These are phyloP conservation scores for Lepisosteus osseus DNA, from an alignment of 2,113 vertebrate genomes.

Conservation along the genomic window DNA sequence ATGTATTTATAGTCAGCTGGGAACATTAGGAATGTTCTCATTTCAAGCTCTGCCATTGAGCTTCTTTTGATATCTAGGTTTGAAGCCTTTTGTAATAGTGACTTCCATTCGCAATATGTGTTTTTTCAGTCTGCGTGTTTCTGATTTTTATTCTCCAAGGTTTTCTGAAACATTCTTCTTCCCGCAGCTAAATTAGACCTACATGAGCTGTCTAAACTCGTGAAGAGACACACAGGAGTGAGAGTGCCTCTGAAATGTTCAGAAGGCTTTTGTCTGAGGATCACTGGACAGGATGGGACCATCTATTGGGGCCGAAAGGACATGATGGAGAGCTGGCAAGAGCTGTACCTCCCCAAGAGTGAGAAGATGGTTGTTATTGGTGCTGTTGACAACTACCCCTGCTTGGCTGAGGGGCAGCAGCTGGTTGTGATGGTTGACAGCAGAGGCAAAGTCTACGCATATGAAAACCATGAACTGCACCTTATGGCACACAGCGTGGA, in stretches of 20 bases:
- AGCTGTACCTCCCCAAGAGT: conserved; percentile 16
- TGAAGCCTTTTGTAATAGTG: no score
- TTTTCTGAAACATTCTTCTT: no score
- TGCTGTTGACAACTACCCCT: conserved; percentile 14
- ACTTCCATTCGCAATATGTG: no score
- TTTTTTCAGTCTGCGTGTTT: no score
- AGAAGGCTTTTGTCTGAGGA: conserved; percentile 1
- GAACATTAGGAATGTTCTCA: no score
- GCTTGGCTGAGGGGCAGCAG: conserved; percentile 15
- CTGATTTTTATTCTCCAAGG: no score
- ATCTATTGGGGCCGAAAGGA: conserved; percentile 18
- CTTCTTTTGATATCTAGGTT: no score
- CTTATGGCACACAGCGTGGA: not conserved
- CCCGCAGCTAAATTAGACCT: not conserved
- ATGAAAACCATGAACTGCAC: conserved; percentile 18
- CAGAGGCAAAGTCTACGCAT: conserved; percentile 9
- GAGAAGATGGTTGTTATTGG: conserved; percentile 16
- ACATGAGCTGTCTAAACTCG: not conserved
- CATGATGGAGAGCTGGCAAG: conserved; percentile 14
- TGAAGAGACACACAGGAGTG: not conserved
- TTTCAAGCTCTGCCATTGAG: no score
- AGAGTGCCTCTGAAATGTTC: not conserved
- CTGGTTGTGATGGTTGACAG: conserved; percentile 16
- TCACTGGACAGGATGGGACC: conserved; percentile 11
- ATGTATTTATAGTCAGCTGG: no score